A percentile compares a stretch with the other conserved stretches of the same genome.
Evolutionary conservation across 2,888 invertebrate species (phyloP).

Genomic region (Belgica antarctica): DNA sequence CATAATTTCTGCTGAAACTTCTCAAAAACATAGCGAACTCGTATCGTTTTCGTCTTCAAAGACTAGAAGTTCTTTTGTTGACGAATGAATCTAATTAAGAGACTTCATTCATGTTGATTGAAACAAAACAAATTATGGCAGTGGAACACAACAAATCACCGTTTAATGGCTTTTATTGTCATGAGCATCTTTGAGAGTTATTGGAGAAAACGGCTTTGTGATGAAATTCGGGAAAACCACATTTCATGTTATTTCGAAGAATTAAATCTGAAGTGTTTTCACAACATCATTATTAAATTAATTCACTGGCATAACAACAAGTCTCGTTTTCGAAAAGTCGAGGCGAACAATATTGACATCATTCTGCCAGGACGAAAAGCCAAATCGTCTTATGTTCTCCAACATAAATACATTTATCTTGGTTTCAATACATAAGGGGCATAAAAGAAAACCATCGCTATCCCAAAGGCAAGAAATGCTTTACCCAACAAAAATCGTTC

Average conservation of each 20-base stretch:
- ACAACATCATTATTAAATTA: conserved; percentile 10
- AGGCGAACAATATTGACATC: conserved; percentile 24
- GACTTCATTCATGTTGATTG: background rate
- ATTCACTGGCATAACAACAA: background rate
- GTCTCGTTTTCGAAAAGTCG: conserved; percentile 13
- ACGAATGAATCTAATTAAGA: conserved; percentile 27
- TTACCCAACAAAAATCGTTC: background rate
- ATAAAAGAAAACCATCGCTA: too few species aligned
- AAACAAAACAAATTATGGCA: background rate
- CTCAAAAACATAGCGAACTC: too few species aligned
- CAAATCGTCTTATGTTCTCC: background rate
- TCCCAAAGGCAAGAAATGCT: conserved; percentile 17
- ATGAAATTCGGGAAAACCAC: background rate
- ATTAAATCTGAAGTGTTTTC: conserved; percentile 5
- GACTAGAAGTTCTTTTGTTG: too few species aligned
- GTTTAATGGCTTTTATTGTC: background rate
- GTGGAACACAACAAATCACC: too few species aligned
- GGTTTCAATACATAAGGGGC: background rate
- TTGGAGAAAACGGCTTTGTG: background rate
- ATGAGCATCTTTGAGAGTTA: background rate
- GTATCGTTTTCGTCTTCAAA: too few species aligned
- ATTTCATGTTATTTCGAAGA: background rate
- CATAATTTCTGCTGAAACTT: too few species aligned
- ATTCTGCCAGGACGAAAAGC: background rate
- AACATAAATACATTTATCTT: conserved; percentile 4